Evolutionary conservation across 2,888 invertebrate species (phyloP).

Genomic region (Pyralis farinalis): DNA sequence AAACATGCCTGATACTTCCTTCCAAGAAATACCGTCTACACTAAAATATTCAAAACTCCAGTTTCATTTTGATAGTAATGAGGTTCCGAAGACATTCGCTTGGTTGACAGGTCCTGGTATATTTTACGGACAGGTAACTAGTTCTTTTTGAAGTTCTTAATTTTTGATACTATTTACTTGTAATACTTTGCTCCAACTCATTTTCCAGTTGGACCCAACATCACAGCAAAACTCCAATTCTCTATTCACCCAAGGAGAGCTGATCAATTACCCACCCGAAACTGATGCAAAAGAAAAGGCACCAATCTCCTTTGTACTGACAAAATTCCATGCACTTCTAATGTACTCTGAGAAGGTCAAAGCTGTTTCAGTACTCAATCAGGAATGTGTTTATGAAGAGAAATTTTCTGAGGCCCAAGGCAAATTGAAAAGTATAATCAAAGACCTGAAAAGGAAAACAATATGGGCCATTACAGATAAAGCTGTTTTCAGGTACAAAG

Average conservation of each 20-base stretch:
- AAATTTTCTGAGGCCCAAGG: constrained; percentile 90
- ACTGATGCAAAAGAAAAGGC: constrained; percentile 61
- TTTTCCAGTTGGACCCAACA: constrained; percentile 70
- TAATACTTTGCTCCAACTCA: too few relatives aligned
- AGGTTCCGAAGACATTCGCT: constrained; percentile 89
- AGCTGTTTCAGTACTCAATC: constrained; percentile 91
- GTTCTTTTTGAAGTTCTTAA: neutral
- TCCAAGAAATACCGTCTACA: constrained; percentile 86
- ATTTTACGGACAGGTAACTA: constrained; percentile 86
- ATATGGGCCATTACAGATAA: constrained; percentile 94
- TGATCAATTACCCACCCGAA: constrained; percentile 59
- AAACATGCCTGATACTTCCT: constrained; percentile 85
- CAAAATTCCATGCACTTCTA: constrained; percentile 94
- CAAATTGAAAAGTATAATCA: constrained; percentile 88
- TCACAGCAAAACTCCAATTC: constrained; percentile 73
- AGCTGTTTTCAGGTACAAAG: constrained; percentile 91
- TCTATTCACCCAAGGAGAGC: constrained; percentile 65
- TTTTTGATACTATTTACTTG: too few relatives aligned
- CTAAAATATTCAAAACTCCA: constrained; percentile 89
- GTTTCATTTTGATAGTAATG: constrained; percentile 85
- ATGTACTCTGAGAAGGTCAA: constrained; percentile 92
- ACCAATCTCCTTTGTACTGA: constrained; percentile 90
- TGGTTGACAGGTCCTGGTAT: constrained; percentile 94
- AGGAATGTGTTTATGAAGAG: constrained; percentile 93
- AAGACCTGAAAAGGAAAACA: constrained; percentile 88